Base-by-base conservation (phyloP, 1,140 invertebrate genomes). In the Hycleus cichorii region DNA sequence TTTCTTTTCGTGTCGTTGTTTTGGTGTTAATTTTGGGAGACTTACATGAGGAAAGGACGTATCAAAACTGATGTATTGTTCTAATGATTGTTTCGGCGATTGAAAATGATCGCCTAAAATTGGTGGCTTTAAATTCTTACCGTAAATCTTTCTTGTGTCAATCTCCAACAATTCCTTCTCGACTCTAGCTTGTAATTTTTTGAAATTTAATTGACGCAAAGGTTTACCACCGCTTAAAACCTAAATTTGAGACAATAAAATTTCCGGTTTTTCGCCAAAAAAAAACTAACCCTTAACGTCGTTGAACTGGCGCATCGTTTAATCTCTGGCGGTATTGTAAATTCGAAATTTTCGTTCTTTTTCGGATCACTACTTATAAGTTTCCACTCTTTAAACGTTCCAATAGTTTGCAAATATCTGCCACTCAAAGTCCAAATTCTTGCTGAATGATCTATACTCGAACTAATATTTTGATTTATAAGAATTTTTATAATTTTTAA, bases 371-470 rank as follows among this genome's bases (percentile, higher is more conserved):
- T 58, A 4, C 69, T 67, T 7, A 75, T 65, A 42, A 74, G 63
- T 39, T 76, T 74, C 81, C 83, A 86, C 1, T 79, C 75, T 64
- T 79, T 74, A 57, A 80, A 81, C 27, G 83, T 83, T 39, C 86
- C 86, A 55, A 88, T 71, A 8, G 85, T 87, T 43, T 82, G 81
- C 42, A 88, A 68, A 70, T 87, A 88, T 63, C 81, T 77, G 6
- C 86, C 86, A 27, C 78, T 76, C 11, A 86, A 70, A 10, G 80
- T 82, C 86, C 86, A 89, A 62, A 87, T 73, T 53, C 86, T 75
- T 49, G 85, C 83, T 40, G 83, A 83, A 66, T 80, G 83, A 74
- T 90, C 88, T 57, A 79, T 76, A 63, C 86, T 88, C n/a, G 81
- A 82, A 43, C 85, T 88, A 64, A 10, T 64, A 62, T 50, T 40